Conservation (phyloP, 1,140 invertebrate species). For the Drosophila pandora region DNA sequence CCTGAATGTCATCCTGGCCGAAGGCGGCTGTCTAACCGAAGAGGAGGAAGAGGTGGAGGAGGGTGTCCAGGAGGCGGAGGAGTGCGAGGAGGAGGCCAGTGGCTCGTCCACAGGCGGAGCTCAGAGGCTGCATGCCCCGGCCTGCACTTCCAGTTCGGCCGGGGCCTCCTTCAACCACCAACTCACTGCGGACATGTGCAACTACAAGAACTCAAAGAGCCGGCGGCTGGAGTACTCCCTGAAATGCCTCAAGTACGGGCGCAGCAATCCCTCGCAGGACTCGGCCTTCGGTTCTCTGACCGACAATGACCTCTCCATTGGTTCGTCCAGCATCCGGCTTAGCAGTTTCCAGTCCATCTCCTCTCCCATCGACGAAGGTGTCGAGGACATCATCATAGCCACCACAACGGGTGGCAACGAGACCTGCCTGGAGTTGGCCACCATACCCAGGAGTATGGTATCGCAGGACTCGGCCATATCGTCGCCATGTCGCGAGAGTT, state of each 20-base stretch:
- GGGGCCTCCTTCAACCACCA: slow-evolving; percentile 78
- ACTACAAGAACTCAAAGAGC: slow-evolving; percentile 83
- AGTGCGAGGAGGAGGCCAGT: slow-evolving; percentile 58
- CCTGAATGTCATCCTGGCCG: slow-evolving; percentile 64
- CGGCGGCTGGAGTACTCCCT: slow-evolving; percentile 80
- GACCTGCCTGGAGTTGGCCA: slow-evolving; percentile 77
- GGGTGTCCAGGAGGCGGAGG: slow-evolving; percentile 8
- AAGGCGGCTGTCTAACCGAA: slow-evolving; percentile 16
- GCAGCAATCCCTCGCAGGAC: slow-evolving; percentile 83
- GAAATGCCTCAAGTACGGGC: slow-evolving; percentile 82
- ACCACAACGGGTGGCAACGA: slow-evolving; percentile 81
- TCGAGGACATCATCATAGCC: slow-evolving; percentile 82
- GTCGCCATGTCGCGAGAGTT: slow-evolving; percentile 79
- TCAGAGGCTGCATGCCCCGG: slow-evolving; percentile 53
- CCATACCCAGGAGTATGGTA: slow-evolving; percentile 78
- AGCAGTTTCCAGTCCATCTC: slow-evolving; percentile 83
- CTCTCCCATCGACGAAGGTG: slow-evolving; percentile 82
- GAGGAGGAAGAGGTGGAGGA: slow-evolving; percentile 24
- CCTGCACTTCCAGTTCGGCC: slow-evolving; percentile 25
- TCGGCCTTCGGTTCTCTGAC: slow-evolving; percentile 83
- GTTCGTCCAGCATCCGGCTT: slow-evolving; percentile 78
- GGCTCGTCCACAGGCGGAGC: slow-evolving; percentile 38
- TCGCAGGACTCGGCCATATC: slow-evolving; percentile 82
- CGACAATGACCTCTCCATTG: slow-evolving; percentile 82
- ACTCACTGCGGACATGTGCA: slow-evolving; percentile 81